Evolutionary conservation across 1,140 invertebrate genomes (phyloP).

Genomic region (Drosophila punjabiensis): DNA sequence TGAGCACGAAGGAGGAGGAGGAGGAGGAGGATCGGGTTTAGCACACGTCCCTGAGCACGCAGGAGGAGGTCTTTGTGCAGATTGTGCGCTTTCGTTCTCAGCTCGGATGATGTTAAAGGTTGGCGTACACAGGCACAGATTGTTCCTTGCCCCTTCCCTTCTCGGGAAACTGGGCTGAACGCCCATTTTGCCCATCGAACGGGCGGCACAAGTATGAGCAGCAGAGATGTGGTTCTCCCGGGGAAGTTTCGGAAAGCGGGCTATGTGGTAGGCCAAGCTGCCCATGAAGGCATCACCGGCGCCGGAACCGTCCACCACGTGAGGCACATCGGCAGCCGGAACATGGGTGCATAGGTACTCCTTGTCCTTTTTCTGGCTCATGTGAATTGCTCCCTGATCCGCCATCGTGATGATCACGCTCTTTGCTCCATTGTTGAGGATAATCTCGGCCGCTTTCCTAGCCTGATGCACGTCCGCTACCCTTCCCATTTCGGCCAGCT

Average conservation of each 20-base stretch:
- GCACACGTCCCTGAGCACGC: too few relatives aligned
- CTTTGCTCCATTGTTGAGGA: slow-evolving; percentile 89
- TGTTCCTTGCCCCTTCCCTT: neutral
- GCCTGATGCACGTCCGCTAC: slow-evolving; percentile 86
- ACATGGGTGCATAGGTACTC: slow-evolving; percentile 85
- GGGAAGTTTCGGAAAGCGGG: slow-evolving; percentile 87
- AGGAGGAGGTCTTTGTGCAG: too few relatives aligned
- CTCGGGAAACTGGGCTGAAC: slow-evolving; percentile 89
- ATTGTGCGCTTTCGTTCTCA: neutral
- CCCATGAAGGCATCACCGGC: slow-evolving; percentile 97
- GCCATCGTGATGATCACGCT: slow-evolving; percentile 94
- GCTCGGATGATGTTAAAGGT: slow-evolving; percentile 28
- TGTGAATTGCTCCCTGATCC: slow-evolving; percentile 89
- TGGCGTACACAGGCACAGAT: slow-evolving; percentile 26
- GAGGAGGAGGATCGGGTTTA: too few relatives aligned
- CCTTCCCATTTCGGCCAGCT: slow-evolving; percentile 88
- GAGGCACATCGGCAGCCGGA: slow-evolving; percentile 87
- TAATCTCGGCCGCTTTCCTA: slow-evolving; percentile 87
- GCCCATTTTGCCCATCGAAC: slow-evolving; percentile 91
- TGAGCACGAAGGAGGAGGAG: too few relatives aligned
- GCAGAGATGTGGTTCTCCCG: slow-evolving; percentile 89
- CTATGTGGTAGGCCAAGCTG: slow-evolving; percentile 92
- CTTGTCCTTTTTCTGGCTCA: slow-evolving; percentile 85
- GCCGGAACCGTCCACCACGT: slow-evolving; percentile 94
- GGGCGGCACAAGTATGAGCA: slow-evolving; percentile 90